phyloP scores from a whole-genome alignment of 2,113 vertebrate genomes.

The Dissostichus mawsoni region DNA sequence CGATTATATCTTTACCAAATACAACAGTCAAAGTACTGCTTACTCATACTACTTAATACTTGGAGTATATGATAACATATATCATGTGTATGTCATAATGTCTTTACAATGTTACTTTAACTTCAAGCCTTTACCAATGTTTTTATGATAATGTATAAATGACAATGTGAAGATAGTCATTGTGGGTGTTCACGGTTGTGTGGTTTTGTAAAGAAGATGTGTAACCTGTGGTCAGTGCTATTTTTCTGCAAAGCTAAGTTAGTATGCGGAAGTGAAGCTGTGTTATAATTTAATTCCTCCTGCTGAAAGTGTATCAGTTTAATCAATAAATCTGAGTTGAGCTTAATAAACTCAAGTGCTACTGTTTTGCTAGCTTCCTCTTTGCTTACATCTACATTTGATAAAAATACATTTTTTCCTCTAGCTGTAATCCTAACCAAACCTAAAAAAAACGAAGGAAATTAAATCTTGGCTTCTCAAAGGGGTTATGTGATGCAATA shows the following conservation, averaged over 20 bases:
- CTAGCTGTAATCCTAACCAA: background rate
- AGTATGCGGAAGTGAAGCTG: fast-evolving
- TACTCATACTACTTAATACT: background rate
- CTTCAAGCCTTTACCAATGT: too few species aligned
- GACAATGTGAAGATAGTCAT: too few species aligned
- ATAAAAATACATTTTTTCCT: background rate
- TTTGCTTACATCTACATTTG: background rate
- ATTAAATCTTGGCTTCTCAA: too few species aligned
- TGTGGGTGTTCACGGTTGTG: too few species aligned
- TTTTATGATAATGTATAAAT: too few species aligned
- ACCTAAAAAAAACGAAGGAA: background rate
- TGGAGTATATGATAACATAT: too few species aligned
- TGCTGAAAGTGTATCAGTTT: background rate
- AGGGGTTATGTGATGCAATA: too few species aligned
- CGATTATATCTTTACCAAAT: background rate
- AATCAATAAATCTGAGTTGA: background rate
- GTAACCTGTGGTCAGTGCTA: background rate
- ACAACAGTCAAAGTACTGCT: background rate
- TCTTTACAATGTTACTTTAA: too few species aligned
- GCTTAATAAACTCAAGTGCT: background rate
- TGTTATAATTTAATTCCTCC: background rate
- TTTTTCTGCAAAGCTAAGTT: background rate
- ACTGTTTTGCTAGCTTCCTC: background rate
- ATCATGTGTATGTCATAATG: too few species aligned
- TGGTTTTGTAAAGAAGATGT: background rate